These are phyloP conservation scores for Laupala kohalensis DNA, from an alignment of 1,140 invertebrate species.

Conservation along the genomic window DNA sequence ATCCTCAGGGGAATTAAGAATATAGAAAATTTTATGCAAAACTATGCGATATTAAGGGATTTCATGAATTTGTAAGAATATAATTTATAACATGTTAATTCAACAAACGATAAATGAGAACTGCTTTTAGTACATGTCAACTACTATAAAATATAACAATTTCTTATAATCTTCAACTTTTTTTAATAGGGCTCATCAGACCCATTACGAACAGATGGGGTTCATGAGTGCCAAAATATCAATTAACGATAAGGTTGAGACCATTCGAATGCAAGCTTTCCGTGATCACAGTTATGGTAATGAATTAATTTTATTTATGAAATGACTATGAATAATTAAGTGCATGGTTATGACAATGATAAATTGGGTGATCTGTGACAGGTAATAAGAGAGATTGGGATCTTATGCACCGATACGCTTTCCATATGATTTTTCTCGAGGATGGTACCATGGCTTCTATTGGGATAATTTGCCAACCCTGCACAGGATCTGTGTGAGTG, in stretches of 20 bases:
- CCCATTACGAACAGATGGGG: conserved; percentile 62
- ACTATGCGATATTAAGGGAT: no score
- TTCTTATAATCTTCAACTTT: no score
- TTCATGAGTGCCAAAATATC: conserved; percentile 36
- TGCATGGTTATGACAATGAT: background rate
- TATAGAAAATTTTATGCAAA: no score
- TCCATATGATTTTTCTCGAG: conserved; percentile 52
- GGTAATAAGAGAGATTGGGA: conserved; percentile 54
- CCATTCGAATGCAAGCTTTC: conserved; percentile 38
- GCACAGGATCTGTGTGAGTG: conserved; percentile 38
- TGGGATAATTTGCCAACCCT: conserved; percentile 52
- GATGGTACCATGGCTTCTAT: conserved; percentile 44
- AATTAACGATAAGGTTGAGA: conserved; percentile 32
- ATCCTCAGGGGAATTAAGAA: no score
- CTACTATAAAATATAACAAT: no score
- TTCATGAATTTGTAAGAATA: no score
- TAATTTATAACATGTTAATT: no score
- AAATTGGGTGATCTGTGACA: no score
- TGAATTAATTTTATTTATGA: background rate
- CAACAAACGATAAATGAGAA: no score
- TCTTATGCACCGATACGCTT: conserved; percentile 52
- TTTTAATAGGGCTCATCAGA: conserved; percentile 47
- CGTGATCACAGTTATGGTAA: conserved; percentile 59
- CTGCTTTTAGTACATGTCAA: no score
- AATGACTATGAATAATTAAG: background rate